phyloP scores from a whole-genome alignment of 2,113 vertebrate species.

The Tympanuchus pallidicinctus region DNA sequence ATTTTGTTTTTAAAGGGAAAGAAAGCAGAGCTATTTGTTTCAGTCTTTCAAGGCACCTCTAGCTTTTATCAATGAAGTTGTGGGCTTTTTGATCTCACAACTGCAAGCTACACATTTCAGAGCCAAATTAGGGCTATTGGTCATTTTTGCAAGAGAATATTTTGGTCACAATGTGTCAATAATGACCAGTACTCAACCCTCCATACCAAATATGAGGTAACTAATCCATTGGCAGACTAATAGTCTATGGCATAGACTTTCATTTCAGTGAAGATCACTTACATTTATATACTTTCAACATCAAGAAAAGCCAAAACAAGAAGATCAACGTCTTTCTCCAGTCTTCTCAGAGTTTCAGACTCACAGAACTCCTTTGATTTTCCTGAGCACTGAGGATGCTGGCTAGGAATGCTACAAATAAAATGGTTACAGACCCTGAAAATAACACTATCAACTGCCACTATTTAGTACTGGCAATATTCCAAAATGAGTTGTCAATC shows the following conservation, averaged over 20 bases:
- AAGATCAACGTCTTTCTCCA: not conserved
- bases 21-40: not conserved
- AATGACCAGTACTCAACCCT: not conserved
- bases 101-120: not conserved
- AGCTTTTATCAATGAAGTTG: not conserved
- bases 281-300: not conserved
- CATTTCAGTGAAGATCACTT: not conserved
- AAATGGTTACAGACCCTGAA: not conserved
- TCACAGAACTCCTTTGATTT: not conserved
- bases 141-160: not conserved
- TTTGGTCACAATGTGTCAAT: not conserved
- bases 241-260: not conserved
- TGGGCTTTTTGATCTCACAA: not conserved
- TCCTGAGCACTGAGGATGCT: not conserved
- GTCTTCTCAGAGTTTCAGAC: accelerated
- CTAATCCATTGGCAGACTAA: not conserved
- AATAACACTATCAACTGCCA: not conserved
- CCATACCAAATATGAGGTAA: not conserved
- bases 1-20: not conserved
- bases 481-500: not conserved
- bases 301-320: not conserved
- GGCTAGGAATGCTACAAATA: not conserved
- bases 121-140: not conserved
- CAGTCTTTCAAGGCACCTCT: not conserved
- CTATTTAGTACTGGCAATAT: not conserved